Evolutionary conservation across 1,140 invertebrate genomes (phyloP).

Genomic region (Homarus americanus): DNA sequence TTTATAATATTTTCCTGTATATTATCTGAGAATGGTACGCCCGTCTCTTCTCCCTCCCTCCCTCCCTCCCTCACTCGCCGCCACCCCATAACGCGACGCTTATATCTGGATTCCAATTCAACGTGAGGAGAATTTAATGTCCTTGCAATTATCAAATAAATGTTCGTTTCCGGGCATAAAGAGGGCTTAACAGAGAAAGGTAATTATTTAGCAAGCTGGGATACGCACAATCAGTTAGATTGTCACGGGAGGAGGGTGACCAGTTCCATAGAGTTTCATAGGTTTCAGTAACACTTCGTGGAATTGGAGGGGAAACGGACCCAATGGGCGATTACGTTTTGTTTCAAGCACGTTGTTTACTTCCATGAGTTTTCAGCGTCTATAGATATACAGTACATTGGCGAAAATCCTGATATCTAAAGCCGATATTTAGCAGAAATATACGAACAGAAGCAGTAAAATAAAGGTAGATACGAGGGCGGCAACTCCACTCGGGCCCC

Average conservation of each 20-base stretch:
- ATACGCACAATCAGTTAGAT: constrained; percentile 71
- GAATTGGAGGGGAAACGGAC: constrained; percentile 27
- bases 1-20: neutral
- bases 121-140: constrained; percentile 65
- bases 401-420: constrained; percentile 60
- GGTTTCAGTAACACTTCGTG: constrained; percentile 61
- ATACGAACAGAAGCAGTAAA: constrained; percentile 59
- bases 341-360: constrained; percentile 55
- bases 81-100: constrained; percentile 43
- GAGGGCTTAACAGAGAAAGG: constrained; percentile 69
- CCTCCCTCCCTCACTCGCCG: constrained; percentile 48
- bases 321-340: constrained; percentile 41
- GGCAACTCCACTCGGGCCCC: constrained; percentile 49
- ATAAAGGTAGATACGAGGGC: constrained; percentile 33
- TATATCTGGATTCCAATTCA: constrained; percentile 57
- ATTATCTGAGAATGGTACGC: constrained; percentile 5
- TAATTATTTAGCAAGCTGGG: constrained; percentile 73
- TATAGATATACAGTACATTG: constrained; percentile 31
- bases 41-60: constrained; percentile 10
- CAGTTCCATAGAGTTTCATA: constrained; percentile 64
- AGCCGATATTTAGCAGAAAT: constrained; percentile 59
- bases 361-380: constrained; percentile 45
- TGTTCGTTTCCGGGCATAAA: constrained; percentile 67
- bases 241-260: constrained; percentile 56
- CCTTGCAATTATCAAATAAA: constrained; percentile 72